Percentiles rank a stretch among this genome's conserved stretches.
These are phyloP conservation scores for Eupithecia subfuscata DNA, from an alignment of 2,888 invertebrate species.

Conservation along the genomic window DNA sequence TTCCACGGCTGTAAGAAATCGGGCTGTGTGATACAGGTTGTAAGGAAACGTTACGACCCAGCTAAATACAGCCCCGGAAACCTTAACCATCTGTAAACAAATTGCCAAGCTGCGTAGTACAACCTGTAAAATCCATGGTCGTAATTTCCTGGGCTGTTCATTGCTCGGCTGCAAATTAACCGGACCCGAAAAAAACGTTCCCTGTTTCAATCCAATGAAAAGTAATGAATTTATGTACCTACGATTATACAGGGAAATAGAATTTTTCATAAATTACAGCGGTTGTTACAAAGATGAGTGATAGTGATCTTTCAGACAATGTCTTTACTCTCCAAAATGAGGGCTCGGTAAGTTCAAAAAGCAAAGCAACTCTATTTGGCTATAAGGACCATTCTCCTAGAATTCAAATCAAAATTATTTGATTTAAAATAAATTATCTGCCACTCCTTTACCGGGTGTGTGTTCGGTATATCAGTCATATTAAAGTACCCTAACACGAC, in stretches of 20 bases:
- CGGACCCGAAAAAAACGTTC: too few relatives aligned
- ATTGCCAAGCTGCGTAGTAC: too few relatives aligned
- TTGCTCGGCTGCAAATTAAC: too few relatives aligned
- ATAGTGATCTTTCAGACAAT: constrained; percentile 52
- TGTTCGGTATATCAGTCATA: background rate
- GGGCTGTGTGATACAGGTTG: too few relatives aligned
- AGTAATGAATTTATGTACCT: too few relatives aligned
- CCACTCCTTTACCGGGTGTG: background rate
- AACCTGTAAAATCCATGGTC: too few relatives aligned
- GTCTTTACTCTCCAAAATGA: constrained; percentile 58
- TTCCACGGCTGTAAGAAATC: too few relatives aligned
- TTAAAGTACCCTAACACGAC: background rate
- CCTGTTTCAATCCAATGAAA: too few relatives aligned
- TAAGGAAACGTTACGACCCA: too few relatives aligned
- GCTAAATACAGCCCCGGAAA: too few relatives aligned
- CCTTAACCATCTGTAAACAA: too few relatives aligned
- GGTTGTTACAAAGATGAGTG: constrained; percentile 45
- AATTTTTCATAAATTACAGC: background rate
- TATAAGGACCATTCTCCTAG: background rate
- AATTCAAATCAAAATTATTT: background rate
- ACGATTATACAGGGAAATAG: background rate
- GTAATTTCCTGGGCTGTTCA: too few relatives aligned
- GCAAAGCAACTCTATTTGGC: background rate
- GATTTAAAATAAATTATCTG: background rate
- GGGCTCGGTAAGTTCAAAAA: constrained; percentile 55